A percentile compares a stretch with the other conserved stretches of the same genome.
Evolutionary conservation across 1,140 invertebrate genomes (phyloP).

Genomic region (Drosophila kepulauana): DNA sequence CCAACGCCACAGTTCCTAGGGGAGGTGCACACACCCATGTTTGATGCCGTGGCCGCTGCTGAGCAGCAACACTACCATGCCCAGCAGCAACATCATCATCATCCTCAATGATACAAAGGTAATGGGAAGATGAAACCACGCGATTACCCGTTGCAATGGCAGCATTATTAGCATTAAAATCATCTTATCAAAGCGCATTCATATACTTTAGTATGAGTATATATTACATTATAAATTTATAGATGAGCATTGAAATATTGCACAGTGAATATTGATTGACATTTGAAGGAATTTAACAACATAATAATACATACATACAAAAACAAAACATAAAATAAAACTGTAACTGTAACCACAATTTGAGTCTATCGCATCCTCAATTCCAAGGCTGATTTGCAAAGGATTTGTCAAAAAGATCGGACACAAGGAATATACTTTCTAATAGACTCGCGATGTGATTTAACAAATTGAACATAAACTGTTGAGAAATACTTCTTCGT

Average conservation of each 20-base stretch:
- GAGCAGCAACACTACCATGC: slow-evolving; percentile 82
- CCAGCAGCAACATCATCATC: slow-evolving; percentile 72
- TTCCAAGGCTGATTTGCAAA: too few species aligned
- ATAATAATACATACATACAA: slow-evolving; percentile 16
- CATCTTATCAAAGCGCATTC: slow-evolving; percentile 34
- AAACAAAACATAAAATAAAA: slow-evolving; percentile 32
- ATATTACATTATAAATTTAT: slow-evolving; percentile 48
- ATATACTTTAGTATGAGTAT: slow-evolving; percentile 30
- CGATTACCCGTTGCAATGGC: slow-evolving; percentile 70
- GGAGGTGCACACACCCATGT: slow-evolving; percentile 83
- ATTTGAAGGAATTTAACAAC: slow-evolving; percentile 28
- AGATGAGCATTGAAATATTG: slow-evolving; percentile 70
- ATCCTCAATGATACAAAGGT: slow-evolving; percentile 76
- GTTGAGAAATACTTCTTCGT: slow-evolving; percentile 24
- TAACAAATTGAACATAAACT: slow-evolving; percentile 22
- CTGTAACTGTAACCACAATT: slow-evolving; percentile 12
- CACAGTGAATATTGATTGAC: slow-evolving; percentile 56
- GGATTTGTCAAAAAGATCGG: too few species aligned
- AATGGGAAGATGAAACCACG: slow-evolving; percentile 65
- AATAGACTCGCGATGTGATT: slow-evolving; percentile 9
- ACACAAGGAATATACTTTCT: too few species aligned
- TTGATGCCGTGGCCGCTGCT: slow-evolving; percentile 79
- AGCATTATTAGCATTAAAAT: slow-evolving; percentile 59
- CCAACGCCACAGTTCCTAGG: slow-evolving; percentile 79
- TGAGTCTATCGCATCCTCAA: background rate